Evolutionary conservation across 37 sponge, comb jelly and placozoan species (phyloP), one percentile per base, ranked within the genome.

Genomic region (Axinella damicornis): DNA sequence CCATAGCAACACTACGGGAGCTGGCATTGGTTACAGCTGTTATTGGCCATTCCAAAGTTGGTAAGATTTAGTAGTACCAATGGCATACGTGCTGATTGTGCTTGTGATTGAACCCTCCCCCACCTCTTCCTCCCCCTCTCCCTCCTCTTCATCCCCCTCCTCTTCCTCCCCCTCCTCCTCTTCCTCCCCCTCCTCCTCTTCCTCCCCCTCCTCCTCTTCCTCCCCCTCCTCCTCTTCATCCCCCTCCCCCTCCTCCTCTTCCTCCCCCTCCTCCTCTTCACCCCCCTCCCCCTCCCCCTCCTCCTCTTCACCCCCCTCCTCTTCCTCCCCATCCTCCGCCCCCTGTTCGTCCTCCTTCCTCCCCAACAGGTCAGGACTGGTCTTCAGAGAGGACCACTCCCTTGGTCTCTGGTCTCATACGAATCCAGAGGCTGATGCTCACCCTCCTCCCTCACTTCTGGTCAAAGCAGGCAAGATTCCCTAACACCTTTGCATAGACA

Each of bases 21-120:
- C 69, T 96, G 1, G 74, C 94, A 22, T 69, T 90, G 31, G 86
- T 93, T 19, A 96, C 95, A 32, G 87, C 70, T 18, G 82, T 96
- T 2, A 79, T 96, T 13, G 69, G 72, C 56, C 88, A 80, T 13
- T 87, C 78, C 55, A 80, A 78, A 6, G 85, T 88, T 17, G 95
- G 92, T 79, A 46, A 77, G 79, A 46, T 46, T 9, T 9, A 12
- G 6, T 9, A 46, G 5, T 61, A 5, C 2, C 27, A 61, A 5
- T 25, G 14, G 9, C 6, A 56, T 56, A 19, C 17, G 57, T 56
- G 57, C 15, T 56, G 15, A 56, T 56, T 56, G 18, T 56, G 18
- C 18, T 56, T 15, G n/a, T n/a, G n/a, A n/a, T n/a, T n/a, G n/a
- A n/a, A n/a, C 9, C 46, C 9, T 46, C 9, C 46, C 9, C 9